These are phyloP conservation scores for Phoebastria nigripes DNA, from an alignment of 2,797 vertebrate genomes.

Conservation along the genomic window DNA sequence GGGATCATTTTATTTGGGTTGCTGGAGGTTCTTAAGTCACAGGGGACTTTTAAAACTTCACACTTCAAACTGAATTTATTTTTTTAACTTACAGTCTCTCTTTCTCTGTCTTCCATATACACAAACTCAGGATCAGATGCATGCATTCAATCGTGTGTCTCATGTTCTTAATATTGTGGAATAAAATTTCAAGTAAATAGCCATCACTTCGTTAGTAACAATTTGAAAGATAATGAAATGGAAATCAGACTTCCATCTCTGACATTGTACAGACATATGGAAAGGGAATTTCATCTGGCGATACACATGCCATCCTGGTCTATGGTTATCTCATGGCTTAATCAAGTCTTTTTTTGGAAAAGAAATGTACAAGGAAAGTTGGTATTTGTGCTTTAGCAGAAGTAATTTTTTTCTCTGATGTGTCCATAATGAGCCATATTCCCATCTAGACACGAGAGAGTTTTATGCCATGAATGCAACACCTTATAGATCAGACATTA, in stretches of 20 bases:
- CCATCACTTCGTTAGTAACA: not conserved
- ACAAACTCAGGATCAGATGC: not conserved
- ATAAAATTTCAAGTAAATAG: not conserved
- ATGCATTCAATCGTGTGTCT: not conserved
- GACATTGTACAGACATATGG: not conserved
- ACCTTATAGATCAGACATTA: not conserved
- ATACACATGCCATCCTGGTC: not conserved
- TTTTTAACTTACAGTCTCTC: not conserved
- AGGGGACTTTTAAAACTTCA: constrained; percentile 19
- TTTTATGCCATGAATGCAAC: not conserved
- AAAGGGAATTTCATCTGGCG: not conserved
- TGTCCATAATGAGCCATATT: not conserved
- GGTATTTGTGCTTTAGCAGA: not conserved
- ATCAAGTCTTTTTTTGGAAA: not conserved
- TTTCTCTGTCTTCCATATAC: not conserved
- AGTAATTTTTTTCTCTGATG: not conserved
- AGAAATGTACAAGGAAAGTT: not conserved
- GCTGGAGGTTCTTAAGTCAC: constrained; percentile 20
- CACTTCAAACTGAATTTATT: not conserved
- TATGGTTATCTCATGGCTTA: not conserved
- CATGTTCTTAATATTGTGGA: not conserved
- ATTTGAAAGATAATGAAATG: not conserved
- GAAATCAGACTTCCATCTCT: not conserved
- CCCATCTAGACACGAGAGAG: not conserved
- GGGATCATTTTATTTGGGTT: not conserved